phyloP scores from a whole-genome alignment of 2,888 invertebrate species.

The Xylota segnis region DNA sequence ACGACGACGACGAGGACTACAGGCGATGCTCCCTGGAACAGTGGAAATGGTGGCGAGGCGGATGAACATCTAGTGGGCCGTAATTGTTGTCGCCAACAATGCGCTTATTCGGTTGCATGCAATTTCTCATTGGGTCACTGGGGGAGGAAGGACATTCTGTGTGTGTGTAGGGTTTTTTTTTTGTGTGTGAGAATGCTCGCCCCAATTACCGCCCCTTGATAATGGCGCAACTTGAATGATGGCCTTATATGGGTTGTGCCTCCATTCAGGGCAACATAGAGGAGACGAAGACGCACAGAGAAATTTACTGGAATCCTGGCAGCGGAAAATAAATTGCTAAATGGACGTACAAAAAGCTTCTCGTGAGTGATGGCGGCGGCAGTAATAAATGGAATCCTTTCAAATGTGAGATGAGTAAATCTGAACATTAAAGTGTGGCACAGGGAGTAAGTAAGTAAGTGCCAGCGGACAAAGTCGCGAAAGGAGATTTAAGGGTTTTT shows the following conservation, averaged over 20 bases:
- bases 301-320: conserved; percentile 39
- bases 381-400: conserved; percentile 69
- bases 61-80: conserved; percentile 25
- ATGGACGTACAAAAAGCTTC: conserved; percentile 67
- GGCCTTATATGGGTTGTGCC: conserved; percentile 58
- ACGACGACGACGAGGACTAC: neutral
- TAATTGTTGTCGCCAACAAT: conserved; percentile 65
- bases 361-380: conserved; percentile 63
- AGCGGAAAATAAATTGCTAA: conserved; percentile 63
- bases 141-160: conserved; percentile 13
- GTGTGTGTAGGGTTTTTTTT: conserved; percentile 2
- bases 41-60: neutral
- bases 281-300: conserved; percentile 44
- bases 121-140: conserved; percentile 47
- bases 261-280: conserved; percentile 35
- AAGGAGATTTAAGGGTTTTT: conserved; percentile 7
- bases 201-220: conserved; percentile 61
- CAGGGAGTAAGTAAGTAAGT: conserved; percentile 17
- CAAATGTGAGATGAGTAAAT: conserved; percentile 68
- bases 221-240: conserved; percentile 64
- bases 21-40: neutral
- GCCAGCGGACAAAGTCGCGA: conserved; percentile 20
- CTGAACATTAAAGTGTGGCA: conserved; percentile 48
- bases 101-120: conserved; percentile 45
- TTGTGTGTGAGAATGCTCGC: conserved; percentile 30